phyloP scores from a whole-genome alignment of 2,113 vertebrate genomes.

The Riparia riparia region DNA sequence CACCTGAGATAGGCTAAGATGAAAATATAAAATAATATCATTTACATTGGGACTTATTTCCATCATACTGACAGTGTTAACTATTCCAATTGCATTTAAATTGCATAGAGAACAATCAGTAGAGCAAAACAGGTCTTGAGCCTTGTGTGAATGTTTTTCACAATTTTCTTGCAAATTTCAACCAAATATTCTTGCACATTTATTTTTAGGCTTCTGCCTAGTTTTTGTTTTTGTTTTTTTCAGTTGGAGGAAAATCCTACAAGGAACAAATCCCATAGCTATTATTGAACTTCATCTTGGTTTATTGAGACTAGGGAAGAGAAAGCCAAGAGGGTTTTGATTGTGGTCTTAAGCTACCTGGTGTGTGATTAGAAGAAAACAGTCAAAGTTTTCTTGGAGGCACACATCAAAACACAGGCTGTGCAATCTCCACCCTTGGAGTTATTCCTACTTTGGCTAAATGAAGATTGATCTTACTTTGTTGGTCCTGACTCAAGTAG shows the following conservation, averaged over 20 bases:
- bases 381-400: background rate
- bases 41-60: background rate
- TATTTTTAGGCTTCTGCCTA: background rate
- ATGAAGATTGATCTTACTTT: background rate
- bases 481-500: fast-evolving
- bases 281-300: background rate
- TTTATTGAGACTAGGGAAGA: background rate
- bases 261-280: background rate
- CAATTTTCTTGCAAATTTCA: background rate
- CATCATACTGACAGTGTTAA: background rate
- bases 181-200: background rate
- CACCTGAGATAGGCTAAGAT: background rate
- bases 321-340: background rate
- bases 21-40: background rate
- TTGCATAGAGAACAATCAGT: background rate
- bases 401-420: background rate
- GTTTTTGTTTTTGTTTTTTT: background rate
- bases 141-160: background rate
- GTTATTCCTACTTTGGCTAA: background rate
- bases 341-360: background rate
- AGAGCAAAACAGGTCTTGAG: background rate
- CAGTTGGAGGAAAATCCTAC: background rate
- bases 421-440: background rate
- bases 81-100: background rate
- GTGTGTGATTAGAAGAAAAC: background rate